Evolutionary conservation across 2,888 invertebrate genomes (phyloP), one percentile per base, ranked within the genome.

Genomic region (Stenurella melanura): DNA sequence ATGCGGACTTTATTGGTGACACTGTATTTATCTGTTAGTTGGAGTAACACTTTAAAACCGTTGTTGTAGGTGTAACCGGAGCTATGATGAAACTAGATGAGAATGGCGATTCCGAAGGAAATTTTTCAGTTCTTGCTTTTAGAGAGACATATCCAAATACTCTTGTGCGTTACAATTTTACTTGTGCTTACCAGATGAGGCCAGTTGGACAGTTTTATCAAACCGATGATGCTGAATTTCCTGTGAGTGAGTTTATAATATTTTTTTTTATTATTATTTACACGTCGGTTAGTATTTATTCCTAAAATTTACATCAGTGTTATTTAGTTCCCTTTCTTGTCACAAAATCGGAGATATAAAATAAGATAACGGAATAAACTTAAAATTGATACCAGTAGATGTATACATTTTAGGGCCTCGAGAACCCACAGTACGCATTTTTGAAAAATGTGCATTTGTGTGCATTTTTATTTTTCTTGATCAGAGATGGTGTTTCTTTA

Each of bases 101-200:
- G 83, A 93, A 95, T 84, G 99, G 98, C 2, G 98, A 99, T 89
- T 98, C 98, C 0, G 97, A 98, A 89, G 98, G 98, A 10, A 99
- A 99, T 90, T 99, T 97, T 91, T 97, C 98, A 0, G 95, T 99
- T 73, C 91, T 98, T 78, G 96, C 97, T 0, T 93, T 95, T 86
- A 95, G 94, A 87, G 80, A 84, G 58, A 78, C 76, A 10, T 73
- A 81, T 7, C 80, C 83, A 67, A 90, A 89, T 79, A 90, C 90
- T 60, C 50, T 21, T 30, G 90, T 90, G 0, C 86, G 89, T 66
- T 89, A 89, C 60, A 92, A 92, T 84, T 93, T 94, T 84, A 92
- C 93, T 73, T 97, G 96, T 89, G 89, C 92, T 57, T 94, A 93
- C 87, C 94, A 94, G 87, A 95, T 97, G 95, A 92, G 94, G 82